Base-by-base conservation (phyloP, 2,113 vertebrate species). In the Clarias magur region DNA sequence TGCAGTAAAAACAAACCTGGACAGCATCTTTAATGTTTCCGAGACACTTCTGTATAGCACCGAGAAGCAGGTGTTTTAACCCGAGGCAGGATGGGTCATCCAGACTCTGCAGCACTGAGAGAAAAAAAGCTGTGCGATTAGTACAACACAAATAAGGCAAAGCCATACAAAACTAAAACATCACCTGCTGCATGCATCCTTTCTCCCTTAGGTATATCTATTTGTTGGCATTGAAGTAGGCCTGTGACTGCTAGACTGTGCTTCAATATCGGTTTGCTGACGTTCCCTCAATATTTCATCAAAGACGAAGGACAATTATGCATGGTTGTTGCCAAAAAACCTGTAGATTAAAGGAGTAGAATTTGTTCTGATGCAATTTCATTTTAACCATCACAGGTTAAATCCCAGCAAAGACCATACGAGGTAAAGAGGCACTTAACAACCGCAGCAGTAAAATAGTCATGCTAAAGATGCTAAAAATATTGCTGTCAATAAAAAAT, bases 1-100 rank as follows among this genome's bases (percentile, higher is more conserved):
- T 19, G 6, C 7, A 65, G 2, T n/a, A 63, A 27, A 34, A 62
- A 87, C 88, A 68, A 59, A 99, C 98, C 96, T 99, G 97, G 89
- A 97, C 56, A 85, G 97, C 97, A 92, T 98, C 98, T 93, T 98
- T 96, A 83, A 95, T 94, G 92, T 99, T 99, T 89, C 98, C 98
- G 53, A 98, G 95, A 93, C 97, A 98, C 94, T 99, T 99, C 92
- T 99, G 97, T 93, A 99, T 97, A 94, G 98, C 95, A 92, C 98
- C 98, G 30, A 99, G 97, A 65, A 99, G 96, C 89, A 99, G 95
- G 92, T 98, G 95, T 93, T 96, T 98, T 90, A 99, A 92, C 89
- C 97, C 97, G 88, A 93, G 84, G 87, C 96, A 96, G 0, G 95
- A 94, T 63, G 95, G 89, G 60, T 99, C 98, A 34, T 97, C 96